A percentile compares a stretch with the other conserved stretches of the same genome.
phyloP scores from a whole-genome alignment of 1,140 invertebrate species.

The Panulirus ornatus region DNA sequence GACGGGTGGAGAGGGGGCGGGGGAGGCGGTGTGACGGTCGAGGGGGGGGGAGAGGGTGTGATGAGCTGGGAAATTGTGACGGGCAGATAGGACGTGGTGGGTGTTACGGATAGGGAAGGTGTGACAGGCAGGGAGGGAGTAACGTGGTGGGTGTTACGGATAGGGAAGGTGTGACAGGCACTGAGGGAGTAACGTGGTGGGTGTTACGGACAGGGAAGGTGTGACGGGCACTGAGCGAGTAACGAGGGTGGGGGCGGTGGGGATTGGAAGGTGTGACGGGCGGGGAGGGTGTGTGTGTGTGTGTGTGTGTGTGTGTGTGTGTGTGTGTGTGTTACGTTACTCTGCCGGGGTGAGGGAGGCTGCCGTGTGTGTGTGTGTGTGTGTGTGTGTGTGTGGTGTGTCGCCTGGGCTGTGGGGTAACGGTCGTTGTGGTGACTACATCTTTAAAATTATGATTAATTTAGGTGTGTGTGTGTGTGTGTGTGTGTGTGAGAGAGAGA shows the following conservation, averaged over 20 bases:
- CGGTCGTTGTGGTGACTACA: no score
- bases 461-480: no score
- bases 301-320: constrained; percentile 25
- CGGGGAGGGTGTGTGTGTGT: not conserved
- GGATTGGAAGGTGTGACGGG: not conserved
- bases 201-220: not conserved
- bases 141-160: not conserved
- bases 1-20: no score
- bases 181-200: not conserved
- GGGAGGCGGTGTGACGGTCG: not conserved
- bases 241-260: not conserved
- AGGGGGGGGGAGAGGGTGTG: not conserved
- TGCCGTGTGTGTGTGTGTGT: no score
- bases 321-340: constrained; percentile 29
- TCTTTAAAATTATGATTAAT: no score
- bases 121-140: not conserved
- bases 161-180: not conserved
- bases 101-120: not conserved
- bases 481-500: not conserved
- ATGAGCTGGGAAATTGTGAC: not conserved
- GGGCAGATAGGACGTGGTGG: not conserved
- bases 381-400: no score
- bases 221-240: not conserved
- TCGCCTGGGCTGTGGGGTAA: no score
- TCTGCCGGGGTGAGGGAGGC: not conserved